Conservation (phyloP, 2,797 vertebrate genomes). For the Pogoniulus pusillus region DNA sequence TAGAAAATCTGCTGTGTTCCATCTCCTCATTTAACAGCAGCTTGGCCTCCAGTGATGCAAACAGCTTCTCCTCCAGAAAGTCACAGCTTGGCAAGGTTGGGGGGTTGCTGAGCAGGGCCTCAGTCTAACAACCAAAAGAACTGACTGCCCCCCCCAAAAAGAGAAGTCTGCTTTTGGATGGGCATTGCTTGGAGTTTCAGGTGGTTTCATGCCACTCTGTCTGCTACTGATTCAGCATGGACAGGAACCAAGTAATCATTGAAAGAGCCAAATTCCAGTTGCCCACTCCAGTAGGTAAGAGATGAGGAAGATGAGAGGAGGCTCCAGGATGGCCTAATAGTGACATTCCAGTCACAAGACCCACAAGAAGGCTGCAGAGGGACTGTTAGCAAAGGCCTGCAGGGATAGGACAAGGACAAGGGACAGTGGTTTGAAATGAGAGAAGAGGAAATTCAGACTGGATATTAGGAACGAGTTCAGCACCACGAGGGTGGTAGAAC, state of each 20-base stretch:
- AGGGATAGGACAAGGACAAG: too few species aligned
- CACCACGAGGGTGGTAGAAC: not conserved
- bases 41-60: not conserved
- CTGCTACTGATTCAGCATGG: rapidly evolving
- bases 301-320: not conserved
- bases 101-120: not conserved
- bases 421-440: too few species aligned
- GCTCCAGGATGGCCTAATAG: too few species aligned
- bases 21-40: rapidly evolving
- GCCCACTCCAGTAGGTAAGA: not conserved
- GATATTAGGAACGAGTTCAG: not conserved
- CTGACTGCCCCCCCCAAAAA: not conserved
- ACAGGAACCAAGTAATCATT: not conserved
- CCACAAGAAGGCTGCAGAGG: too few species aligned
- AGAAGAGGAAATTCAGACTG: not conserved
- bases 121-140: too few species aligned
- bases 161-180: not conserved
- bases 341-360: too few species aligned
- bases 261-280: not conserved
- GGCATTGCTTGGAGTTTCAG: not conserved
- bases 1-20: not conserved
- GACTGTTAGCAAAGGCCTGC: too few species aligned
- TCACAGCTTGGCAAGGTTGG: not conserved
- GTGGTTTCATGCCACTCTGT: not conserved
- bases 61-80: not conserved